phyloP scores from a whole-genome alignment of 35 echinoderm and acorn worm genomes.

The Ophiothrix spiculata region DNA sequence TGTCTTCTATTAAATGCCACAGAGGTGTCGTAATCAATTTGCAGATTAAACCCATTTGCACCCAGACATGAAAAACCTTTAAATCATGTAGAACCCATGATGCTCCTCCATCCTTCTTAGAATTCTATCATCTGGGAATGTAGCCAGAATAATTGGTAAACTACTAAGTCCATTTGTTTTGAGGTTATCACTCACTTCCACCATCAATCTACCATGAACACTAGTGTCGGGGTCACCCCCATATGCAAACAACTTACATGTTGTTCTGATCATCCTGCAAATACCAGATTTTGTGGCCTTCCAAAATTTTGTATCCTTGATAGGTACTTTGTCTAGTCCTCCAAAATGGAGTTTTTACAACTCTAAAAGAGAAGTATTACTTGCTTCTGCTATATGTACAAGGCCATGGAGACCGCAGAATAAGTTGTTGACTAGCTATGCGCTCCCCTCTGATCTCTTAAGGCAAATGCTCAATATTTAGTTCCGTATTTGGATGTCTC shows the following conservation, averaged over 20 bases:
- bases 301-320: slow-evolving; percentile 17
- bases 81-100: slow-evolving; percentile 36
- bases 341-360: slow-evolving; percentile 24
- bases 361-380: slow-evolving; percentile 4
- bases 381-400: slow-evolving; percentile 42
- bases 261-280: slow-evolving; percentile 12
- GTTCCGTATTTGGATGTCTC: too few species aligned
- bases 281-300: slow-evolving; percentile 16
- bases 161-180: background rate
- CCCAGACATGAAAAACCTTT: slow-evolving; percentile 29
- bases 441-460: too few species aligned
- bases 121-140: slow-evolving; percentile 33
- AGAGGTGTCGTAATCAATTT: slow-evolving; percentile 47
- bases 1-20: too few species aligned
- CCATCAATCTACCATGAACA: slow-evolving; percentile 28
- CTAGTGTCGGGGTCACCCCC: slow-evolving; percentile 39
- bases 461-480: too few species aligned
- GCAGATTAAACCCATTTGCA: slow-evolving; percentile 34
- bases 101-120: slow-evolving; percentile 22
- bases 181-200: background rate
- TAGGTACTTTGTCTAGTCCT: slow-evolving; percentile 12
- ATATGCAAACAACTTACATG: slow-evolving; percentile 49
- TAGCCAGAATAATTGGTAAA: slow-evolving; percentile 20
- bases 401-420: slow-evolving; percentile 48
- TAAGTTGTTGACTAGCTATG: too few species aligned